Evolutionary conservation across 2,113 vertebrate genomes (phyloP).

Genomic region (Sturnira hondurensis): DNA sequence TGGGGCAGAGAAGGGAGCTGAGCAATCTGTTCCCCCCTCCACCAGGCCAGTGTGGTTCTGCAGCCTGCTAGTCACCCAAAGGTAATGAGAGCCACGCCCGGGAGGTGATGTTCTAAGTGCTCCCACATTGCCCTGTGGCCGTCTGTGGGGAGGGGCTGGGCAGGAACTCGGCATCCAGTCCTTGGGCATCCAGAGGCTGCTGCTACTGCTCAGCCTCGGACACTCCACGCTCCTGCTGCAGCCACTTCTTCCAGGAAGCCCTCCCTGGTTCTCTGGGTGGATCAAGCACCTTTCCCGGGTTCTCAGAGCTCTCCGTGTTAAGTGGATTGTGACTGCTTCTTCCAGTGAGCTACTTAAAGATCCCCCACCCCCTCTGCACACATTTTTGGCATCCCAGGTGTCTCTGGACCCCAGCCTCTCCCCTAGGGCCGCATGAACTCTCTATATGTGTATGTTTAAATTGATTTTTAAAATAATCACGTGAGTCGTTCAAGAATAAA

Average conservation of each 20-base stretch:
- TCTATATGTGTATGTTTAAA: neutral
- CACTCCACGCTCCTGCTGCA: accelerated
- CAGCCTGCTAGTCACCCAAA: neutral
- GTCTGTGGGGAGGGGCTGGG: neutral
- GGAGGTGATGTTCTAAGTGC: neutral
- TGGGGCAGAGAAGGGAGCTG: neutral
- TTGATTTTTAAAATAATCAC: neutral
- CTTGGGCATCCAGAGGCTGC: neutral
- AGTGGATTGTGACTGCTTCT: neutral
- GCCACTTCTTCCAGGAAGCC: conserved; percentile 14
- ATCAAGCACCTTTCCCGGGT: neutral
- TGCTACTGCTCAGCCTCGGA: neutral
- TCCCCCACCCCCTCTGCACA: no score
- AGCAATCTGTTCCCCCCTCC: neutral
- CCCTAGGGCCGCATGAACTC: neutral
- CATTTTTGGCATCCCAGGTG: accelerated
- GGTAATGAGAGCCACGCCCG: neutral
- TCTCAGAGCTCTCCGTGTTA: neutral
- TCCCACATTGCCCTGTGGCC: neutral
- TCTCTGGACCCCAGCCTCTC: neutral
- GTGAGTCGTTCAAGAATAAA: neutral
- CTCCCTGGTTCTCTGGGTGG: neutral
- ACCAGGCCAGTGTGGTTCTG: neutral
- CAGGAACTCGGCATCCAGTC: neutral
- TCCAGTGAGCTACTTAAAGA: neutral